Conservation (phyloP, 2,797 vertebrate genomes). For the Spinibarbus caldwelli region DNA sequence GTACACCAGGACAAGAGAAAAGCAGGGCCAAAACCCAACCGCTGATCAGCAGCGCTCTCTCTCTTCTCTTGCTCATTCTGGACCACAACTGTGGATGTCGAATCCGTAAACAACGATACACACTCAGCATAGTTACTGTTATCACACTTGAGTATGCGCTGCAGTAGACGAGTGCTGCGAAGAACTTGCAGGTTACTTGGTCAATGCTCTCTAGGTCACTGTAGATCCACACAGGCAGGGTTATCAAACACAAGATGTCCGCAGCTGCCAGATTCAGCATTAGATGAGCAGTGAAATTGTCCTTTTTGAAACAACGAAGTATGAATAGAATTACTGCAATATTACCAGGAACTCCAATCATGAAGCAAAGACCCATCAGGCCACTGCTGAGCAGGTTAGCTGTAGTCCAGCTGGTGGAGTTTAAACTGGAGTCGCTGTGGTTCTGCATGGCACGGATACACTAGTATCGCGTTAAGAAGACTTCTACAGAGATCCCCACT, state of each 20-base stretch:
- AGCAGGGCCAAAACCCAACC: constrained; percentile 47
- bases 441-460: background rate
- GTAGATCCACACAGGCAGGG: constrained; percentile 57
- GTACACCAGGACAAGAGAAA: constrained; percentile 38
- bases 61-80: constrained; percentile 36
- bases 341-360: constrained; percentile 57
- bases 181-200: constrained; percentile 43
- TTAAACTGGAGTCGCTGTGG: constrained; percentile 14
- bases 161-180: constrained; percentile 49
- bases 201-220: background rate
- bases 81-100: constrained; percentile 36
- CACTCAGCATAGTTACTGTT: constrained; percentile 54
- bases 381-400: constrained; percentile 37
- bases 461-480: no score
- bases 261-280: constrained; percentile 62
- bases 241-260: constrained; percentile 58
- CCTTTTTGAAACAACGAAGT: constrained; percentile 36
- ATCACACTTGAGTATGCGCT: constrained; percentile 54
- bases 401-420: constrained; percentile 2
- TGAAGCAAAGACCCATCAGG: constrained; percentile 50
- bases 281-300: constrained; percentile 56
- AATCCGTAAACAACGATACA: constrained; percentile 56
- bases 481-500: background rate
- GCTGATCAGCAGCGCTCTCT: constrained; percentile 43
- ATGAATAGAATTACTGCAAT: constrained; percentile 52